phyloP scores from a whole-genome alignment of 2,113 vertebrate species.

The Pogona vitticeps region DNA sequence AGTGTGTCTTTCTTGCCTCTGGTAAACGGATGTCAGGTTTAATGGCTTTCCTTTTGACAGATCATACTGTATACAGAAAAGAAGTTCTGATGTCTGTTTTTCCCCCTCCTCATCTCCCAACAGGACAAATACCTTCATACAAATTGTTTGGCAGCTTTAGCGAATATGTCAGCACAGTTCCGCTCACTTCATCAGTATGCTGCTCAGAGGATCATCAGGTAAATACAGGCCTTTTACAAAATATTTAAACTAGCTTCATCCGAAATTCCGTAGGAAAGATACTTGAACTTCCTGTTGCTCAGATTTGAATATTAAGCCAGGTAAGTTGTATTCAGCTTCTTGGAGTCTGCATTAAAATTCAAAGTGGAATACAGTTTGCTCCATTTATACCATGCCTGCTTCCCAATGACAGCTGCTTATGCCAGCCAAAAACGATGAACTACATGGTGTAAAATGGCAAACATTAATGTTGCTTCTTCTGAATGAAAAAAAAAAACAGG shows the following conservation, averaged over 20 bases:
- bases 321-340: neutral
- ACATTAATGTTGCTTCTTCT: neutral
- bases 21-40: neutral
- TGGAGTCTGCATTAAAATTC: neutral
- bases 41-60: constrained; percentile 2
- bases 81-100: constrained; percentile 25
- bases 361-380: neutral
- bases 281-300: neutral
- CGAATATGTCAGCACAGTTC: constrained; percentile 98
- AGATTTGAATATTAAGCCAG: neutral
- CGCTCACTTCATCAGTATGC: constrained; percentile 96
- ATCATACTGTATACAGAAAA: rapidly evolving
- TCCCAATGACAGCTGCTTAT: neutral
- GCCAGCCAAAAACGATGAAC: neutral
- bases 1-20: neutral
- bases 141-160: constrained; percentile 95
- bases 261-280: constrained; percentile 2
- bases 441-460: neutral
- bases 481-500: neutral
- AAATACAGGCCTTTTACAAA: constrained; percentile 50
- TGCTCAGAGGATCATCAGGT: constrained; percentile 98
- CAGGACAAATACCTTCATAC: constrained; percentile 99
- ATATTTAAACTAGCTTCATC: neutral
- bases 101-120: constrained; percentile 49
- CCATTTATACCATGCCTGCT: neutral